Conservation (phyloP, 2,113 vertebrate genomes). For the Athene cunicularia region DNA sequence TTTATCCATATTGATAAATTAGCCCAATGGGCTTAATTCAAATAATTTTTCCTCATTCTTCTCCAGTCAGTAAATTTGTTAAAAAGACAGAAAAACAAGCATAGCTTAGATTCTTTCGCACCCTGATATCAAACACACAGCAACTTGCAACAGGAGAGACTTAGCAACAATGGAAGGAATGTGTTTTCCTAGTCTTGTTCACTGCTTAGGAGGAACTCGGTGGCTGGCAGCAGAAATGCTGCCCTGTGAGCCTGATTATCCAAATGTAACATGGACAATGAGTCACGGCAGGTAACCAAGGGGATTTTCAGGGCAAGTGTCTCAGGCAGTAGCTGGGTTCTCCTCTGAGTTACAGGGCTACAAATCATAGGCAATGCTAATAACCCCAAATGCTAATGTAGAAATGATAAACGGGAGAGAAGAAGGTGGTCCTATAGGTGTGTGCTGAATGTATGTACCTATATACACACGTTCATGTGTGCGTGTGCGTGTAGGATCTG, state of each 20-base stretch:
- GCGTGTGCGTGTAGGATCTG: background rate
- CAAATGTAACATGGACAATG: background rate
- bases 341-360: background rate
- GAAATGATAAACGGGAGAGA: background rate
- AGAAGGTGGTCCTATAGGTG: background rate
- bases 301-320: background rate
- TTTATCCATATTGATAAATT: background rate
- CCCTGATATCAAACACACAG: slow-evolving; percentile 29
- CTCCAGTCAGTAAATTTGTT: slow-evolving; percentile 34
- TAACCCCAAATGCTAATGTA: fast-evolving
- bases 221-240: background rate
- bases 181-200: background rate
- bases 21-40: background rate
- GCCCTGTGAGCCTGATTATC: background rate
- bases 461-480: fast-evolving
- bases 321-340: background rate
- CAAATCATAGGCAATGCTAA: background rate
- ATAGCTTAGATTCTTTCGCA: slow-evolving; percentile 33
- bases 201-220: background rate
- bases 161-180: slow-evolving; percentile 61
- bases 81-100: slow-evolving; percentile 23
- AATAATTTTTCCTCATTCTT: slow-evolving; percentile 53
- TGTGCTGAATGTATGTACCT: background rate
- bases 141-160: slow-evolving; percentile 63
- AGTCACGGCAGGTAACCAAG: slow-evolving; percentile 51